Conservation (phyloP, 2,888 invertebrate species). For the Argyra leucocephala region DNA sequence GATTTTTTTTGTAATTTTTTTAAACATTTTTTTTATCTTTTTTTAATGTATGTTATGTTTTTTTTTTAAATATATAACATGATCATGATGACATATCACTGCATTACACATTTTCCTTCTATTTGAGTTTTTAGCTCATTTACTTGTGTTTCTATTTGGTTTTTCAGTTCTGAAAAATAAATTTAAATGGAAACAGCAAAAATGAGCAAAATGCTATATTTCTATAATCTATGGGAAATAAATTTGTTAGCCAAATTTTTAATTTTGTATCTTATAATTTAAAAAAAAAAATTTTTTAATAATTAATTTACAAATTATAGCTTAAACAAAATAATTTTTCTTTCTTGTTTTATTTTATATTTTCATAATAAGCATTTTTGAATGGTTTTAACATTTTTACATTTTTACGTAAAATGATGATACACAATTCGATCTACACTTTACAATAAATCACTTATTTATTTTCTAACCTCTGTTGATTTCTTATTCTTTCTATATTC, state of each 20-base stretch:
- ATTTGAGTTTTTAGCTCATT: conserved; percentile 92
- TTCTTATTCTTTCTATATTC: too few relatives aligned
- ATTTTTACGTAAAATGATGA: too few relatives aligned
- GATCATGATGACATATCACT: conserved; percentile 58
- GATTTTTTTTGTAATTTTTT: conserved; percentile 22
- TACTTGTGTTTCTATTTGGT: conserved; percentile 94
- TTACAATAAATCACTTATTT: too few relatives aligned
- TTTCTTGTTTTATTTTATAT: not conserved
- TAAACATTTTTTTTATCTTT: conserved; percentile 22
- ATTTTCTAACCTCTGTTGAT: too few relatives aligned
- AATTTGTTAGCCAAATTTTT: conserved; percentile 13
- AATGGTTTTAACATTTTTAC: too few relatives aligned
- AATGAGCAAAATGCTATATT: conserved; percentile 34
- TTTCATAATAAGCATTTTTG: not conserved
- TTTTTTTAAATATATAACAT: conserved; percentile 26
- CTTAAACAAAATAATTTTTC: not conserved
- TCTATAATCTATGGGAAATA: conserved; percentile 4
- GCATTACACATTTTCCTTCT: conserved; percentile 92
- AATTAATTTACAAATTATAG: not conserved
- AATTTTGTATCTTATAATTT: too few relatives aligned
- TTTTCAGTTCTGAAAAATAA: conserved; percentile 83
- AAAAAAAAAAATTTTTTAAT: too few relatives aligned
- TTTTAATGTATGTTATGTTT: conserved; percentile 22
- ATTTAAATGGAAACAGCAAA: conserved; percentile 45
- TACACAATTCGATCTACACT: too few relatives aligned